These are phyloP conservation scores for Melanchra persicariae DNA, from an alignment of 2,888 invertebrate species.

Conservation along the genomic window DNA sequence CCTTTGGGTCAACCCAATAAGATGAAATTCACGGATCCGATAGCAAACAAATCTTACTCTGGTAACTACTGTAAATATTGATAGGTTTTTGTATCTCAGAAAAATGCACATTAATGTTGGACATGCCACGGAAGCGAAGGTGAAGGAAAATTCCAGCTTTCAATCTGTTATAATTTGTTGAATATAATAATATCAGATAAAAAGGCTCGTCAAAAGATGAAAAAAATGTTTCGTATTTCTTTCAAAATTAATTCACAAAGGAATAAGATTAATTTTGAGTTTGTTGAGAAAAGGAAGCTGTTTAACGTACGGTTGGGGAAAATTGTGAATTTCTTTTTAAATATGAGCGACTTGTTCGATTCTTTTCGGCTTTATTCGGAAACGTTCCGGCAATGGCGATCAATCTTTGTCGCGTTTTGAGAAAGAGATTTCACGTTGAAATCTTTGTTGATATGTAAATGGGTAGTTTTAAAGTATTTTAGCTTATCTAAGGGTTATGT, in stretches of 20 bases:
- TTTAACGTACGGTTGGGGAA: conserved; percentile 32
- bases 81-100: too few species aligned
- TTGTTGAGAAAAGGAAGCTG: conserved; percentile 31
- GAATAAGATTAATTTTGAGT: conserved; percentile 51
- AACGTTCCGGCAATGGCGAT: conserved; percentile 31
- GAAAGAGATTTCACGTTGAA: conserved; percentile 37
- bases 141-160: not conserved
- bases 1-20: too few species aligned
- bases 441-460: conserved; percentile 32
- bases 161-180: not conserved
- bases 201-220: conserved; percentile 20
- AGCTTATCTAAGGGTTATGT: not conserved
- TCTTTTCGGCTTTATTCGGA: conserved; percentile 20
- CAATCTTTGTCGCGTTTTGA: conserved; percentile 48
- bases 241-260: conserved; percentile 49
- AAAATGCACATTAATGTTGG: not conserved
- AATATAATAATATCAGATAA: conserved; percentile 8
- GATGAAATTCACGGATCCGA: too few species aligned
- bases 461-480: conserved; percentile 16
- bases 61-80: too few species aligned
- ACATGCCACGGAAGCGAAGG: not conserved
- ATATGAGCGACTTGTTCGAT: conserved; percentile 44
- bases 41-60: too few species aligned
- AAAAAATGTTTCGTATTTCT: conserved; percentile 27
- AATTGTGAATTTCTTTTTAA: conserved; percentile 54